Evolutionary conservation across 2,113 vertebrate genomes (phyloP), one percentile per base, ranked within the genome.

Genomic region (Nanorana parkeri): DNA sequence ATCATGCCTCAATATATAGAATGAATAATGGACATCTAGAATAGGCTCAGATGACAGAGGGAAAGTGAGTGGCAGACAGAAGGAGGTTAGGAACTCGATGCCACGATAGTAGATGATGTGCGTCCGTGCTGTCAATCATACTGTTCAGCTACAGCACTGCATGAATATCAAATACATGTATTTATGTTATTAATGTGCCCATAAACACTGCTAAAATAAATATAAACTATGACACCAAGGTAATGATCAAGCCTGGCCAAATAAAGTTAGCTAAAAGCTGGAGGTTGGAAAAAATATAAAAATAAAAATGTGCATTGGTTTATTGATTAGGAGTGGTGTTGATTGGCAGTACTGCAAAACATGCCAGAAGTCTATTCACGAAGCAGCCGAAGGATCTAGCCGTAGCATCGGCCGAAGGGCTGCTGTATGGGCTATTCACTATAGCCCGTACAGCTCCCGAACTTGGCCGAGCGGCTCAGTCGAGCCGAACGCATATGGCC

Each of bases 161-260:
- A 89, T 89, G 88, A 90, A 93, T 92, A 91, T 83, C 83, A 90
- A 93, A 86, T 23, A 85, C 90, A 89, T 85, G 89, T 28, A 82
- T 41, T 75, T 74, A 67, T 47, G 6, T 75, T 56, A 36, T 54
- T 66, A 66, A 58, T 32, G 10, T 41, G 26, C 51, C 29, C n/a
- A 16, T 36, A 60, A 60, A 74, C 6, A 23, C 10, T 17, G 17
- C 69, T 29, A 26, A 20, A 55, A 72, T 72, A 58, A 73, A 58
- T 10, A 47, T 47, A 47, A 58, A 16, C 21, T 1, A 10, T 21
- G 54, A 60, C 28, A 74, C 28, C 17, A 15, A 21, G 54, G 19
- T 21, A 60, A 21, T 23, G 0, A 73, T 72, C 58, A 73, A 29
- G 54, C 16, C 32, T 26, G 20, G 54, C 24, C 16, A 56, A 56